These are phyloP conservation scores for Eilema caniola DNA, from an alignment of 2,888 invertebrate genomes.

Conservation along the genomic window DNA sequence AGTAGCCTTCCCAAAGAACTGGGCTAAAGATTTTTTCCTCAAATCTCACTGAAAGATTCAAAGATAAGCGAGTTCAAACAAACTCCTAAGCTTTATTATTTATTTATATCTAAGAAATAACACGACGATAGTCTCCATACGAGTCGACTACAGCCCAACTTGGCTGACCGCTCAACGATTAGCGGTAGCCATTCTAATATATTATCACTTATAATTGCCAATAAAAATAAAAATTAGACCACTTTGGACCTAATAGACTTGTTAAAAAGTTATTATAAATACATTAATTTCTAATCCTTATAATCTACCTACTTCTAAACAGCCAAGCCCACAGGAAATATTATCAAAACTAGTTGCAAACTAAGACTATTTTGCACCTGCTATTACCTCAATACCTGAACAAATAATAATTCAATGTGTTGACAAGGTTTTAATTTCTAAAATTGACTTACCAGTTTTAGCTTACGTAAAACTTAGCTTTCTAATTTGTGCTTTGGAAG, in stretches of 20 bases:
- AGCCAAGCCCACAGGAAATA: slow-evolving; percentile 31
- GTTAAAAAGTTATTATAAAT: slow-evolving; percentile 20
- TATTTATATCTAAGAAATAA: not conserved
- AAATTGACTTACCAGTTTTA: not conserved
- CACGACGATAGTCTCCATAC: slow-evolving; percentile 8
- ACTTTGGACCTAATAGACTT: slow-evolving; percentile 16
- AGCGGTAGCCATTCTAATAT: slow-evolving; percentile 11
- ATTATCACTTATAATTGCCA: slow-evolving; percentile 17
- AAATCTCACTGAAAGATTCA: not conserved
- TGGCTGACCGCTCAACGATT: slow-evolving; percentile 7
- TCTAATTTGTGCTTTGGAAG: not conserved
- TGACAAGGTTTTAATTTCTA: slow-evolving; percentile 3
- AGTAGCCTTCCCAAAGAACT: too few species aligned
- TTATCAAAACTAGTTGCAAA: slow-evolving; percentile 19
- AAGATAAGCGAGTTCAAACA: not conserved
- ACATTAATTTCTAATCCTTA: slow-evolving; percentile 22
- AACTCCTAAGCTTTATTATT: not conserved
- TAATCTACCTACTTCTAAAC: slow-evolving; percentile 26
- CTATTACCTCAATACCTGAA: not conserved
- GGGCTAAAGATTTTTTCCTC: too few species aligned
- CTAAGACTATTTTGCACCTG: slow-evolving; percentile 13
- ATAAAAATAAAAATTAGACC: slow-evolving; percentile 16
- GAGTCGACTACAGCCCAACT: slow-evolving; percentile 9
- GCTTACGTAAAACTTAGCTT: not conserved
- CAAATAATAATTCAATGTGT: slow-evolving; percentile 4